Conservation (phyloP, 2,888 invertebrate species). For the Zaprionus bogoriensis region DNA sequence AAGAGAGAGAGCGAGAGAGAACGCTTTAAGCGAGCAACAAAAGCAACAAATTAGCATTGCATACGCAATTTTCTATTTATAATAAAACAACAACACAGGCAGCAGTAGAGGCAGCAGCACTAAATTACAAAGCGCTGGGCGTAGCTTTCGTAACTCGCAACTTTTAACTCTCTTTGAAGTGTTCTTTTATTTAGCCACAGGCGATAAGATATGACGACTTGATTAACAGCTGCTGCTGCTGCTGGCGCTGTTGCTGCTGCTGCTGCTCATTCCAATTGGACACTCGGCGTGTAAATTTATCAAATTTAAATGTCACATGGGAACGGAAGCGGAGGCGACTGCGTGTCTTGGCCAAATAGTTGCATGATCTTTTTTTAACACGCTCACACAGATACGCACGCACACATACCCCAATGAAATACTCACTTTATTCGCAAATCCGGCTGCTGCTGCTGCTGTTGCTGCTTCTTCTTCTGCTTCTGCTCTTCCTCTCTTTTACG, state of each 20-base stretch:
- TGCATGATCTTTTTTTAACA: conserved; percentile 70
- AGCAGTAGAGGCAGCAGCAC: conserved; percentile 21
- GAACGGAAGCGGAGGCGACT: conserved; percentile 39
- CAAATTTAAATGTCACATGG: conserved; percentile 64
- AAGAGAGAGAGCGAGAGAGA: conserved; percentile 16
- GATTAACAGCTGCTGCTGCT: conserved; percentile 29
- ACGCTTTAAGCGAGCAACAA: conserved; percentile 24
- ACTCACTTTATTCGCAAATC: conserved; percentile 73
- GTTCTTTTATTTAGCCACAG: conserved; percentile 1
- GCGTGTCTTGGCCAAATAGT: conserved; percentile 64
- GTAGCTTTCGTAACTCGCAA: conserved; percentile 46
- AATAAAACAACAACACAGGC: conserved; percentile 60
- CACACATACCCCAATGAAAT: conserved; percentile 32
- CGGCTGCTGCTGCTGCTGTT: conserved; percentile 54
- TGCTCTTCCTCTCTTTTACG: conserved; percentile 48
- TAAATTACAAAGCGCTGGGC: conserved; percentile 38
- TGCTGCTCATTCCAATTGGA: conserved; percentile 36
- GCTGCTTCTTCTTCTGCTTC: conserved; percentile 36
- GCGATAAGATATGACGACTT: conserved; percentile 44
- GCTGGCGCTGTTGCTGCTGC: conserved; percentile 32
- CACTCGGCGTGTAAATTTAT: conserved; percentile 38
- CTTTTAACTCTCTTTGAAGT: conserved; percentile 26
- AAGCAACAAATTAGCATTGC: conserved; percentile 72
- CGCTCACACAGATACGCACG: conserved; percentile 27
- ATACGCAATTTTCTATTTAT: conserved; percentile 81